Percentiles rank a stretch among this genome's conserved stretches.
Evolutionary conservation across 2,888 invertebrate species (phyloP).

Genomic region (Pachliopta kotzebuea): DNA sequence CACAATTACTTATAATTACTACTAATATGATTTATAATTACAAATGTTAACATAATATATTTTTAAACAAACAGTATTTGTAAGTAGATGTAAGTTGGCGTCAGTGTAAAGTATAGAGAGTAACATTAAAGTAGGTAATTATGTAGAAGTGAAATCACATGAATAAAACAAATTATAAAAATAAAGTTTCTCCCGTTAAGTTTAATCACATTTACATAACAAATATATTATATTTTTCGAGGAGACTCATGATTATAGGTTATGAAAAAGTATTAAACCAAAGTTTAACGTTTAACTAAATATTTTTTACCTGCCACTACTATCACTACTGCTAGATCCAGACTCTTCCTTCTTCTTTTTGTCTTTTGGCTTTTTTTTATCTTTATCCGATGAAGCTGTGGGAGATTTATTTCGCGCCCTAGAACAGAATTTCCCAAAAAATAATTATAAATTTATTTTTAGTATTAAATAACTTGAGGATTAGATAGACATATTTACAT

Average conservation of each 20-base stretch:
- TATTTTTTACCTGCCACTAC: conserved; percentile 83
- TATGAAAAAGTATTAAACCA: not conserved
- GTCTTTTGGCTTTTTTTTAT: conserved; percentile 83
- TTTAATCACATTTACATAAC: too few species aligned
- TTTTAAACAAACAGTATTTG: too few species aligned
- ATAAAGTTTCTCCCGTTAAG: too few species aligned
- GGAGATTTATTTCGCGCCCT: conserved; percentile 90
- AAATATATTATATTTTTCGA: too few species aligned
- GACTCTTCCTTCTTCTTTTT: conserved; percentile 86
- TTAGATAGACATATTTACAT: conserved; percentile 16
- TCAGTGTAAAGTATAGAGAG: too few species aligned
- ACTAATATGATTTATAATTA: too few species aligned
- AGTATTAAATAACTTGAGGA: not conserved
- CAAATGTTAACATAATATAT: too few species aligned
- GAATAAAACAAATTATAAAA: too few species aligned
- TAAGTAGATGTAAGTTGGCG: too few species aligned
- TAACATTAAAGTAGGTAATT: too few species aligned
- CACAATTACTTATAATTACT: too few species aligned
- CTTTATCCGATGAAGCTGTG: conserved; percentile 85
- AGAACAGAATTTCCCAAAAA: conserved; percentile 35
- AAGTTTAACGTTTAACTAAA: not conserved
- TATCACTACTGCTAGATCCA: conserved; percentile 90
- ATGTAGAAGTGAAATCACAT: too few species aligned
- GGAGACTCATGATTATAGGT: not conserved
- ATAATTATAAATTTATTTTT: conserved; percentile 2